Evolutionary conservation across 2,797 vertebrate species (phyloP), one percentile per base, ranked within the genome.

Genomic region (Gila robusta): DNA sequence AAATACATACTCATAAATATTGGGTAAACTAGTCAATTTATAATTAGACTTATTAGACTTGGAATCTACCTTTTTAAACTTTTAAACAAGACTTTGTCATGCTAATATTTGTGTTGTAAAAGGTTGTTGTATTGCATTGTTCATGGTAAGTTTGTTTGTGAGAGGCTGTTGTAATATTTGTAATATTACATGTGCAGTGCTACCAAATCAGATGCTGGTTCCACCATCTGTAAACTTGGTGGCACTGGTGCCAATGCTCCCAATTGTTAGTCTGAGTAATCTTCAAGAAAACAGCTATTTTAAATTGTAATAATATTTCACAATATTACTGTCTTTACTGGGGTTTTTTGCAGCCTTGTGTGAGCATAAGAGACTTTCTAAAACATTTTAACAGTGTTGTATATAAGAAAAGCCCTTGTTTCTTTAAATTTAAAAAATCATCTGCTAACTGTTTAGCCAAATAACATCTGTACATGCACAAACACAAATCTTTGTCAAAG

Each of bases 401-500:
- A 9, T 72, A 26, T 73, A 49, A 74, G 26, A 17, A 54, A 76
- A 8, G 4, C 9, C 47, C 26, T 21, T 23, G 19, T 35, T 76
- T 54, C 7, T 35, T 19, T 32, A 49, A 49, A 47, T 16, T 16
- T 4, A 35, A 59, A 77, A 56, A 59, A 39, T n/a, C 4, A 62
- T 17, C 14, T 79, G 49, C 64, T n/a, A 69, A 78, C 64, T 2
- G 37, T 76, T 49, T 59, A 78, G 49, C 35, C 28, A 44, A 78
- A 79, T n/a, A 26, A 16, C 72, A 67, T 76, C 32, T 79, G 44
- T 35, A 32, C 35, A 47, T 14, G 14, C 47, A 41, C 37, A 69
- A 77, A 77, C 28, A 67, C 17, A 54, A 49, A 69, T 69, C 35
- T 56, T 39, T 78, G 23, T 84, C 47, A 84, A 71, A 85, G 67